These are phyloP conservation scores for Elaphurus davidianus DNA, from an alignment of 2,113 vertebrate species.

Conservation along the genomic window DNA sequence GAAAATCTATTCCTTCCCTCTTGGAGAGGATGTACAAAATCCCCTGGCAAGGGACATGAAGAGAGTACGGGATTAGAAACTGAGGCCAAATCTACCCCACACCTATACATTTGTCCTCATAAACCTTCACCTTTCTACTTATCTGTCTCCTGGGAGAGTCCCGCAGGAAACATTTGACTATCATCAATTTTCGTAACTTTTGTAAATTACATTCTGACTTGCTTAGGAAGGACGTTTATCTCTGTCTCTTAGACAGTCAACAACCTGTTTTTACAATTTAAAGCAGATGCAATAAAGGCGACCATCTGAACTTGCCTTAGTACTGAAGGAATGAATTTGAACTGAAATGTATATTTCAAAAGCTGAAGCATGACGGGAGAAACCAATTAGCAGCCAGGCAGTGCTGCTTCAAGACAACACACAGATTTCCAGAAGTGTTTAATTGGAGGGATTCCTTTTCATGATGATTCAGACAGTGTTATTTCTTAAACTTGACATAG, in stretches of 20 bases:
- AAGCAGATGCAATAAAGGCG: not conserved
- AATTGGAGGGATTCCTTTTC: constrained; percentile 61
- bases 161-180: not conserved
- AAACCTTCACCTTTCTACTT: not conserved
- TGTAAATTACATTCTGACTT: constrained; percentile 46
- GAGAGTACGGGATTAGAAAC: not conserved
- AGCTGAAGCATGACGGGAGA: not conserved
- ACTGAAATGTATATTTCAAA: constrained; percentile 11
- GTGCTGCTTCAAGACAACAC: not conserved
- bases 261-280: not conserved
- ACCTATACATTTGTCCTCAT: not conserved
- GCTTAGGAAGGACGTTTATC: not conserved
- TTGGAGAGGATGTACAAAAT: not conserved
- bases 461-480: not conserved
- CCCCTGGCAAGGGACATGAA: not conserved
- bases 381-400: not conserved
- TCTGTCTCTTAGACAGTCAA: not conserved
- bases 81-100: not conserved
- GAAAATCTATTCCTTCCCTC: not conserved
- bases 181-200: not conserved
- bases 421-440: constrained; percentile 25
- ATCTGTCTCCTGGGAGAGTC: not conserved
- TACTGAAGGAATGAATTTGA: constrained; percentile 2
- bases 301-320: not conserved
- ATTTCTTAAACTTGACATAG: constrained; percentile 1